Conservation (phyloP, 2,113 vertebrate genomes). For the Brachypodius melanocephalos region DNA sequence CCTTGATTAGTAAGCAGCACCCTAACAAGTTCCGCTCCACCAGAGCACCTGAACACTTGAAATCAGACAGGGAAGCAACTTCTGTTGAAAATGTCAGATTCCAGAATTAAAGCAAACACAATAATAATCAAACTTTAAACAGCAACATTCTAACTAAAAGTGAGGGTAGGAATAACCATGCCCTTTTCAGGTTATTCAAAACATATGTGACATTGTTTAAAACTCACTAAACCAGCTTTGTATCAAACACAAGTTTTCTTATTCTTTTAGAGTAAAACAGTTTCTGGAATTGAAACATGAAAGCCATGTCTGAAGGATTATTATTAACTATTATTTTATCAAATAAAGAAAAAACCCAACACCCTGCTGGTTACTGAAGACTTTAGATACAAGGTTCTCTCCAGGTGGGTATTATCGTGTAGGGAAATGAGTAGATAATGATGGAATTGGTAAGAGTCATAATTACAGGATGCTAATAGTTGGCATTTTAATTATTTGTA, state of each 20-base stretch:
- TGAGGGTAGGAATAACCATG: neutral
- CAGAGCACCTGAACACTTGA: neutral
- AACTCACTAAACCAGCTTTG: neutral
- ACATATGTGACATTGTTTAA: neutral
- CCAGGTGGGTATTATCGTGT: neutral
- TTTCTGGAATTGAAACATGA: neutral
- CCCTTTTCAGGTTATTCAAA: neutral
- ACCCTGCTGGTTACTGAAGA: neutral
- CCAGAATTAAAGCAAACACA: neutral
- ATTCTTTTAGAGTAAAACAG: neutral
- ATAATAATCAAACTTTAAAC: neutral
- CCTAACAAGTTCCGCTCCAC: neutral
- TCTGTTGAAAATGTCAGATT: neutral
- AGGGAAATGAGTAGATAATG: neutral
- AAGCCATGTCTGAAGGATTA: neutral
- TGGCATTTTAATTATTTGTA: conserved; percentile 11
- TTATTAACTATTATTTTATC: neutral
- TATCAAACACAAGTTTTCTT: neutral
- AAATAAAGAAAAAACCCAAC: neutral
- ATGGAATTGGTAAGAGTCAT: neutral
- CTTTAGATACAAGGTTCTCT: neutral
- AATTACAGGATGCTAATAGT: conserved; percentile 5
- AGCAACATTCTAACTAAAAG: neutral
- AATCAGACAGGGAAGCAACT: neutral
- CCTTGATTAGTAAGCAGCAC: neutral